These are phyloP conservation scores for Brachyalestes nurse DNA, from an alignment of 2,797 vertebrate species.

Conservation along the genomic window DNA sequence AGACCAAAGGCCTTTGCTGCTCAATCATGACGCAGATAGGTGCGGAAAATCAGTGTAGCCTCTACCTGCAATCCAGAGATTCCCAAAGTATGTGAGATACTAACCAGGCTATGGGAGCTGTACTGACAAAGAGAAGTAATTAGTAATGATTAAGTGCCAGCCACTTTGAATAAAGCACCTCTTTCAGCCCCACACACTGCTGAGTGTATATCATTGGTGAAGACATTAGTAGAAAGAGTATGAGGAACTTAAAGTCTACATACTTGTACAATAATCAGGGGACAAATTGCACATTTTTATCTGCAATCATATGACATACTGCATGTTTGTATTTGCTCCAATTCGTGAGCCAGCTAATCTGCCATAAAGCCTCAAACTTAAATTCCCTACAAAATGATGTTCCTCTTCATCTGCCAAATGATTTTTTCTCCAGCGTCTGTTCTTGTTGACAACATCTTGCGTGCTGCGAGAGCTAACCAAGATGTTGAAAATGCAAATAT, in stretches of 20 bases:
- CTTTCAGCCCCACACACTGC: neutral
- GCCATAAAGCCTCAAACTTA: conserved; percentile 38
- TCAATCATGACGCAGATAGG: conserved; percentile 65
- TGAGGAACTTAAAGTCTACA: conserved; percentile 41
- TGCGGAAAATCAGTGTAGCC: neutral
- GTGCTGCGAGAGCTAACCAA: conserved; percentile 64
- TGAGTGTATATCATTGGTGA: neutral
- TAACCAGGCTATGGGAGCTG: neutral
- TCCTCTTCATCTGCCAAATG: conserved; percentile 60
- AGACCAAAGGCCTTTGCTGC: conserved; percentile 62
- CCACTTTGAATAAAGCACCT: neutral
- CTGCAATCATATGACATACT: neutral
- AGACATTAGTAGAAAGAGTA: neutral
- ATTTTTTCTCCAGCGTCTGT: conserved; percentile 47
- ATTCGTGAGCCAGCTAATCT: conserved; percentile 37
- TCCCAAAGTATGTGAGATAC: neutral
- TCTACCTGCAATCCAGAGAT: neutral
- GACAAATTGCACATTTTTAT: conserved; percentile 9
- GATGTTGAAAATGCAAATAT: conserved; percentile 66
- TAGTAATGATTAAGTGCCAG: neutral
- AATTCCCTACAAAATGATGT: conserved; percentile 57
- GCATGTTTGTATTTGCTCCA: conserved; percentile 16
- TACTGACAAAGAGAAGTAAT: neutral
- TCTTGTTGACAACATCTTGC: conserved; percentile 63
- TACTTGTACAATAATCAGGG: conserved; percentile 61